These are phyloP conservation scores for Tetragonula clypearis DNA, from an alignment of 1,140 invertebrate species.

Conservation along the genomic window DNA sequence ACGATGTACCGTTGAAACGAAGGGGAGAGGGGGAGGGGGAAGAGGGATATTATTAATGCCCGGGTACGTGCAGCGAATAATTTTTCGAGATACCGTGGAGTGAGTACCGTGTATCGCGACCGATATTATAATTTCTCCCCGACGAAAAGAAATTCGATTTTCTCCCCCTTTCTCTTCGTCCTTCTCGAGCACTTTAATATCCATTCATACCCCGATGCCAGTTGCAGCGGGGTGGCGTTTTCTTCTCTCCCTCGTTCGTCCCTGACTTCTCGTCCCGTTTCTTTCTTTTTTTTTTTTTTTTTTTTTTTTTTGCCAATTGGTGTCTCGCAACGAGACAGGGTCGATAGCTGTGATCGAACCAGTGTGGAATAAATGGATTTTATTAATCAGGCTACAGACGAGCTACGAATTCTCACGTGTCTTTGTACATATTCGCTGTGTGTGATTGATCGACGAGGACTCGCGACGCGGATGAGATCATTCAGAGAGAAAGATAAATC, in stretches of 20 bases:
- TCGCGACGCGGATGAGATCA: not conserved
- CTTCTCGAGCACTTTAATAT: constrained; percentile 20
- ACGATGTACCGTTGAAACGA: not conserved
- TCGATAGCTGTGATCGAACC: not conserved
- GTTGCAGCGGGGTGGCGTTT: not conserved
- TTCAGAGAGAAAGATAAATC: not conserved
- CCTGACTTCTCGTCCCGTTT: not conserved
- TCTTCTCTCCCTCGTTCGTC: not conserved
- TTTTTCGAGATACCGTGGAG: not conserved
- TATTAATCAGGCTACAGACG: not conserved
- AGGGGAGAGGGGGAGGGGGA: too few species aligned
- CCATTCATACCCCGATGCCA: constrained; percentile 15
- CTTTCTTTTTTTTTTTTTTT: not conserved
- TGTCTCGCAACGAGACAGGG: too few species aligned
- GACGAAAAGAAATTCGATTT: not conserved
- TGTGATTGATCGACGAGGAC: too few species aligned
- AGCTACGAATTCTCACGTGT: not conserved
- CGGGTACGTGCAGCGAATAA: not conserved
- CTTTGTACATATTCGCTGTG: not conserved
- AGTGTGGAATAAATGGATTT: not conserved
- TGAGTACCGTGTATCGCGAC: not conserved
- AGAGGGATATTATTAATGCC: not conserved
- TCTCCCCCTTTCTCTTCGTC: not conserved
- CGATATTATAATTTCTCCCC: constrained; percentile 10
- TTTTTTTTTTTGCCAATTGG: not conserved